These are phyloP conservation scores for Cyrtodaria siliqua DNA, from an alignment of 2,888 invertebrate species.

Conservation along the genomic window DNA sequence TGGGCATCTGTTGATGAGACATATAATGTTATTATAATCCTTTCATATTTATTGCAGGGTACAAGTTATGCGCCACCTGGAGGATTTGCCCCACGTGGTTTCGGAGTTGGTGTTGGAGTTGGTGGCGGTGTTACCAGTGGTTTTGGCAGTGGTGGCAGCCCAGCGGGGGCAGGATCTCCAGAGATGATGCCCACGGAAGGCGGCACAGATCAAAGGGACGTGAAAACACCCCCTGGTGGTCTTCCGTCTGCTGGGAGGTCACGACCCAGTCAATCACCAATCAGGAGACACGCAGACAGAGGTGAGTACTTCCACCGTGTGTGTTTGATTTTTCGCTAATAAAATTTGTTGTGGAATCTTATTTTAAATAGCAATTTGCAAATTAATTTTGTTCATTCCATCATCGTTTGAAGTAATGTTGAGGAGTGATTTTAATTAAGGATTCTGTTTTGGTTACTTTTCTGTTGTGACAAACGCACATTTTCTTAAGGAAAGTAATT, in stretches of 20 bases:
- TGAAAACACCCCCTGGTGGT: constrained; percentile 70
- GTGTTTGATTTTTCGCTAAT: neutral
- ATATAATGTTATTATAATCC: no score
- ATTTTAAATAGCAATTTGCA: neutral
- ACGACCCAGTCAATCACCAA: constrained; percentile 62
- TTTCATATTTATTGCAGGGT: constrained; percentile 57
- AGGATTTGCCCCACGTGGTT: constrained; percentile 28
- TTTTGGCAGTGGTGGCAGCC: constrained; percentile 26
- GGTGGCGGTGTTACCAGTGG: constrained; percentile 22
- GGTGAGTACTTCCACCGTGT: constrained; percentile 32
- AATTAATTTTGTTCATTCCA: no score
- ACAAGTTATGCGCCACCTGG: constrained; percentile 66
- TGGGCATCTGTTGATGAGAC: no score
- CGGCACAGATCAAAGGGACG: constrained; percentile 71
- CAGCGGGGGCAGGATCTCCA: constrained; percentile 36
- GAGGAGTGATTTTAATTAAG: no score
- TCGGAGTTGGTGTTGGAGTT: constrained; percentile 18
- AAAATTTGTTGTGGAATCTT: no score
- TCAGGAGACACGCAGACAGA: constrained; percentile 55
- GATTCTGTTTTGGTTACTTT: no score
- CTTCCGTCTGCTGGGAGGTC: constrained; percentile 63
- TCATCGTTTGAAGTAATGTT: no score
- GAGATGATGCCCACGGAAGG: constrained; percentile 17
- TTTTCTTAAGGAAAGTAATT: no score
- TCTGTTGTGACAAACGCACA: no score